Evolutionary conservation across 2,113 vertebrate species (phyloP), one percentile per base, ranked within the genome.

Genomic region (Sinocyclocheilus maitianheensis): DNA sequence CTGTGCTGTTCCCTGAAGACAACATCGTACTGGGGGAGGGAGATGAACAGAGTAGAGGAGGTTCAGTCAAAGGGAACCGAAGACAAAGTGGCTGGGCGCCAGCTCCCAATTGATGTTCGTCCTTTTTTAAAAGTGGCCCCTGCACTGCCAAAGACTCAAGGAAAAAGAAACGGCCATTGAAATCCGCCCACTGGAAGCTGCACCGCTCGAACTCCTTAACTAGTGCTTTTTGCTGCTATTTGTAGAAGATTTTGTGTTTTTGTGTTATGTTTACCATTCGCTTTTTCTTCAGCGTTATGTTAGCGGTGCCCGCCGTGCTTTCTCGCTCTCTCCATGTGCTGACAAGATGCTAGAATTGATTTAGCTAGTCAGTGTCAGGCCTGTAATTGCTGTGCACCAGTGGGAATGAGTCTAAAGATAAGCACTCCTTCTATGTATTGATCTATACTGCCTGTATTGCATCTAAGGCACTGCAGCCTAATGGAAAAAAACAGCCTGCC

Each of bases 11-110:
- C 93, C 92, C 92, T 90, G 91, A 93, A 94, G 93, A 95, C 92
- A 92, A 94, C 93, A 93, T 93, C 92, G 93, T 94, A 94, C 94
- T 93, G 91, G 87, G 85, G 90, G 83, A 93, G 88, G 88, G 89
- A 89, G 90, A 34, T n/a, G 55, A 12, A 13, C 43, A 83, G 72
- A 72, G 84, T 72, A 87, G 84, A 83, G 81, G 40, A 60, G 69
- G 65, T 88, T 84, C 26, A 51, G 77, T 86, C 43, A 78, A 82
- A 79, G 72, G 58, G 77, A 84, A 83, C 81, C 83, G 84, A 90
- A 93, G 91, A 90, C 83, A 89, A 91, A 88, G 88, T 91, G 92
- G 92, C 93, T 91, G 83, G 43, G n/a, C 40, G 91, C 93, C 90
- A 90, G 80, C 63, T 86, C 85, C 63, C 81, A 86, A 84, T 86